Conservation (phyloP, 2,797 vertebrate genomes). For the Phaenicophaeus curvirostris region DNA sequence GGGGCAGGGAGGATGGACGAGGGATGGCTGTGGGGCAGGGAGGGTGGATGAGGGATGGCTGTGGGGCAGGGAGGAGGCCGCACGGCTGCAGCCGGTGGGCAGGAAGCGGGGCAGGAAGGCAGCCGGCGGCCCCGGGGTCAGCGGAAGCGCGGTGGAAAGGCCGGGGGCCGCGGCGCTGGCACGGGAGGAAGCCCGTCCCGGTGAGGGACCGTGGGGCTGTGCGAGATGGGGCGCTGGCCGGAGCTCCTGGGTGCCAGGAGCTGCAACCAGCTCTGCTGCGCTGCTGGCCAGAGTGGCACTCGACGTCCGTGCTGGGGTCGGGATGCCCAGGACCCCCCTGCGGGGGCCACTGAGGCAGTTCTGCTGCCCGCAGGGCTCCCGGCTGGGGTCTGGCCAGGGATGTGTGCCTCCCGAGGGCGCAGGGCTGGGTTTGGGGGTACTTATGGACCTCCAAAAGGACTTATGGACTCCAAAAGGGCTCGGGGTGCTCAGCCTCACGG, state of each 20-base stretch:
- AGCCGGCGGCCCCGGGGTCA: not conserved
- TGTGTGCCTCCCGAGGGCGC: rapidly evolving
- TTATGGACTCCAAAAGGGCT: rapidly evolving
- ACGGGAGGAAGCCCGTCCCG: not conserved
- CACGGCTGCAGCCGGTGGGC: too few species aligned
- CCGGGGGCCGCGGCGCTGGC: rapidly evolving
- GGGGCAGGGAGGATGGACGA: not conserved
- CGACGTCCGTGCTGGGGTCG: too few species aligned
- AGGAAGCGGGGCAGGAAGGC: constrained; percentile 49
- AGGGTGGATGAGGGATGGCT: not conserved
- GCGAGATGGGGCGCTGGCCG: not conserved
- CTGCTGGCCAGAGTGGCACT: rapidly evolving
- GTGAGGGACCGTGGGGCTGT: not conserved
- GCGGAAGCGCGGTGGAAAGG: constrained; percentile 5
- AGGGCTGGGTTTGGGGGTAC: not conserved
- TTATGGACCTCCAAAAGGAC: rapidly evolving
- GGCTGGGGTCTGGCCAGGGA: rapidly evolving
- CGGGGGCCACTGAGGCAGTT: rapidly evolving
- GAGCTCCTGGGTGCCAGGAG: not conserved
- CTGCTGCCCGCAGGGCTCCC: rapidly evolving
- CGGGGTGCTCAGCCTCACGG: not conserved
- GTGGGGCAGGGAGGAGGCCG: not conserved
- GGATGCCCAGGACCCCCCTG: too few species aligned
- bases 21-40: too few species aligned
- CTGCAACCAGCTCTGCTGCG: not conserved